phyloP scores from a whole-genome alignment of 2,888 invertebrate genomes.

The Lepidonotus clava region DNA sequence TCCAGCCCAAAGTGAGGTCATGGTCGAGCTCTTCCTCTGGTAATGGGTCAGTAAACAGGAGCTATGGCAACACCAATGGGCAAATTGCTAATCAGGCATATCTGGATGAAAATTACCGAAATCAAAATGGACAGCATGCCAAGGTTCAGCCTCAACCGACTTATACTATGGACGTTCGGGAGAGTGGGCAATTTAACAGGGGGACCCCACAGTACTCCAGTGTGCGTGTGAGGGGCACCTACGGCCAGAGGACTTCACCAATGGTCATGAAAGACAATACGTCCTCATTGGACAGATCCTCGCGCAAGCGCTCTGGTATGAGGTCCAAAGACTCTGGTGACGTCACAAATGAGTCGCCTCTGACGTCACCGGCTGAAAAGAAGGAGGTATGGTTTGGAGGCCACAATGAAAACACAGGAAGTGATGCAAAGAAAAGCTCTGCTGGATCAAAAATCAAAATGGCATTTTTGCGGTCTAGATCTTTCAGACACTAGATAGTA shows the following conservation, averaged over 20 bases:
- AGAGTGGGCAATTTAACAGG: background rate
- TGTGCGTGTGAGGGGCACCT: background rate
- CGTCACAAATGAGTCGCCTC: background rate
- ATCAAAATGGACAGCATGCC: background rate
- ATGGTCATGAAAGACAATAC: background rate
- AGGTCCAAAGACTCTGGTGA: background rate
- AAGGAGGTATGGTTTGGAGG: background rate
- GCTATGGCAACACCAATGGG: background rate
- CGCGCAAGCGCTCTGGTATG: background rate
- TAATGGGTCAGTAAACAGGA: background rate
- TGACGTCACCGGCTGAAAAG: constrained; percentile 25
- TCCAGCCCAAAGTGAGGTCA: background rate
- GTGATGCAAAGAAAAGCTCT: background rate
- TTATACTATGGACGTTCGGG: background rate
- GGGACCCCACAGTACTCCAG: constrained; percentile 12
- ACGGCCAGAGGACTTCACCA: background rate
- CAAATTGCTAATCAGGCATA: background rate
- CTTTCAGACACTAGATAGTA: background rate
- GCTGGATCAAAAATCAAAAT: constrained; percentile 45
- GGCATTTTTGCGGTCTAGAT: constrained; percentile 23
- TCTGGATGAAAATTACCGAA: constrained; percentile 2
- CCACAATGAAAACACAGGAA: background rate
- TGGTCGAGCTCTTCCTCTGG: background rate
- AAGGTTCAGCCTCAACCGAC: background rate
- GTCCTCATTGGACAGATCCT: background rate